Conservation (phyloP, 1,140 invertebrate species). For the Thalassaphorura encarpata region DNA sequence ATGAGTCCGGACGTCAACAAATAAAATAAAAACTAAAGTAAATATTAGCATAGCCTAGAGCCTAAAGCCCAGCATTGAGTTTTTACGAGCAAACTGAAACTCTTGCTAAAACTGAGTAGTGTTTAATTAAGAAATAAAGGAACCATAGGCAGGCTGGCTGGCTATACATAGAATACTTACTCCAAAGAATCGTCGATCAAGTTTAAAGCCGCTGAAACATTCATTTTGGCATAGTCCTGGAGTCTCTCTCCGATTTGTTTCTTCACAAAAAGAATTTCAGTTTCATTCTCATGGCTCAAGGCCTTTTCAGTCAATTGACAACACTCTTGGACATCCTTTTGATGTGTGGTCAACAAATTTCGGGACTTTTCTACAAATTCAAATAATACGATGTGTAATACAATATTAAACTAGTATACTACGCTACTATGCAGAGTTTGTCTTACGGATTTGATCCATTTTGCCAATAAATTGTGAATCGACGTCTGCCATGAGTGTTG, state of each 20-base stretch:
- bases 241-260: slow-evolving; percentile 46
- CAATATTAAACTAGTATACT: background rate
- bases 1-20: too few relatives aligned
- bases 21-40: too few relatives aligned
- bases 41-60: too few relatives aligned
- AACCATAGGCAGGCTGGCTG: too few relatives aligned
- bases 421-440: too few relatives aligned
- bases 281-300: slow-evolving; percentile 42
- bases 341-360: slow-evolving; percentile 38
- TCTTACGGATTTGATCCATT: slow-evolving; percentile 38
- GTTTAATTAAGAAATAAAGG: too few relatives aligned
- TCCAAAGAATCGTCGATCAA: slow-evolving; percentile 27
- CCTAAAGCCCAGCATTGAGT: too few relatives aligned
- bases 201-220: slow-evolving; percentile 7
- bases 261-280: slow-evolving; percentile 45
- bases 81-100: too few relatives aligned
- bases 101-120: too few relatives aligned
- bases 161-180: too few relatives aligned
- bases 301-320: slow-evolving; percentile 43
- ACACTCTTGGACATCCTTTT: slow-evolving; percentile 39
- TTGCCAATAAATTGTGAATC: slow-evolving; percentile 39
- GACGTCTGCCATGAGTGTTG: slow-evolving; percentile 40
- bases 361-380: slow-evolving; percentile 35
- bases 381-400: background rate
- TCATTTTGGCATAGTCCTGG: slow-evolving; percentile 39